Base-by-base conservation (phyloP, 2,797 vertebrate genomes). In the Neosalanx taihuensis region DNA sequence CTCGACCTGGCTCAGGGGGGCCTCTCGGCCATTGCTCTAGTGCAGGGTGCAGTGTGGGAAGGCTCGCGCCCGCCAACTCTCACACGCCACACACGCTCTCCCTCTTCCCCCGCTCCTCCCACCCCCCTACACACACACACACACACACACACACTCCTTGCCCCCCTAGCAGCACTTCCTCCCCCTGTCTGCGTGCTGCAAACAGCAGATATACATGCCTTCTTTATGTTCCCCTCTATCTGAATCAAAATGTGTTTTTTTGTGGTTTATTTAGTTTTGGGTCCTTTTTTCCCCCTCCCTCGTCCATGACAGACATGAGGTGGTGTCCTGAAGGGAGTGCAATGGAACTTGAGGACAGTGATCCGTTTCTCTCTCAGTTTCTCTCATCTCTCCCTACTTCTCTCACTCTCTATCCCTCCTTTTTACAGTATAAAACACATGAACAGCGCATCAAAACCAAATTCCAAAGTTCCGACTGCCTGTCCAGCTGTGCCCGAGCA, bases 11-110 rank as follows among this genome's bases (percentile, higher is more conserved):
- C 58, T 12, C 58, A 60, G 58, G 9, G 13, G 58, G 58, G 12
- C 58, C 23, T 13, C 20, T 26, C 9, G 58, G 58, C 58, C 58
- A 12, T 5, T 60, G 58, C 58, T 60, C 58, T 13, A 12, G 7
- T 60, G 20, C 7, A 23, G 23, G 58, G 58, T 12, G 20, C 23
- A 74, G 70, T 83, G 83, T 86, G 83, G 76, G 85, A 86, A 85
- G 79, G 26, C 70, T 64, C 1, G 66, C 31, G 75, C 61, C 61
- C 72, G 6, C 72, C 64, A 74, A 76, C 83, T 84, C 83, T 76
- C 79, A 85, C 78, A 84, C 79, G 75, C 58, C 70, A 77, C 76
- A 70, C 72, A 69, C 63, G 51, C 64, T 70, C 69, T 70, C 62
- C 61, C 65, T 49, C 41, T 46, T 46, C 41, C 18, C 26, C 23